Conservation (phyloP, 2,888 invertebrate species). For the Masnerella sp. region DNA sequence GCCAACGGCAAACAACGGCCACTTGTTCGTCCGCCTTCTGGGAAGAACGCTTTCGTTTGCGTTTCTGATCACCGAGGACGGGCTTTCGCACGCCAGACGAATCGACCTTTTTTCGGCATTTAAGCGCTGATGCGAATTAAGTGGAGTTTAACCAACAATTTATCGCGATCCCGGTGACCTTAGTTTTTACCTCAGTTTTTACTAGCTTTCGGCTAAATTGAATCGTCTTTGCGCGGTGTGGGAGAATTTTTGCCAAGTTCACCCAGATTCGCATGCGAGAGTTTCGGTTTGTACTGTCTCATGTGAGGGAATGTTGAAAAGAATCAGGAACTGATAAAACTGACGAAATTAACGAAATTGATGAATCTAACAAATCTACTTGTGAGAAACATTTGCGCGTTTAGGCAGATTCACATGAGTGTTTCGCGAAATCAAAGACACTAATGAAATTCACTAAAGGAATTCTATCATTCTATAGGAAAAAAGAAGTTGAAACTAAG, state of each 20-base stretch:
- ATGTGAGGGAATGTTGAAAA: no score
- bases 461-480: no score
- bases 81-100: slow-evolving; percentile 56
- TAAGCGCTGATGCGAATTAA: slow-evolving; percentile 48
- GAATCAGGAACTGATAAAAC: no score
- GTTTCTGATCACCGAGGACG: slow-evolving; percentile 56
- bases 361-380: no score
- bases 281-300: no score
- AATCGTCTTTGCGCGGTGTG: slow-evolving; percentile 32
- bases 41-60: slow-evolving; percentile 56
- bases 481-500: no score
- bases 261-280: no score
- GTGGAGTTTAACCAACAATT: slow-evolving; percentile 59
- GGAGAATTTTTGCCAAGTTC: slow-evolving; percentile 35
- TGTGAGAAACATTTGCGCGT: no score
- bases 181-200: slow-evolving; percentile 48
- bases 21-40: slow-evolving; percentile 56
- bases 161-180: slow-evolving; percentile 57
- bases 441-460: no score
- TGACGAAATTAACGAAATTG: no score
- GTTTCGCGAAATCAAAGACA: no score
- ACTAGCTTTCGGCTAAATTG: slow-evolving; percentile 50
- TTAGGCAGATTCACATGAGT: no score
- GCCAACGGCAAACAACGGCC: slow-evolving; percentile 51
- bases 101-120: slow-evolving; percentile 41